These are phyloP conservation scores for Samia ricini DNA, from an alignment of 1,140 invertebrate genomes.

Conservation along the genomic window DNA sequence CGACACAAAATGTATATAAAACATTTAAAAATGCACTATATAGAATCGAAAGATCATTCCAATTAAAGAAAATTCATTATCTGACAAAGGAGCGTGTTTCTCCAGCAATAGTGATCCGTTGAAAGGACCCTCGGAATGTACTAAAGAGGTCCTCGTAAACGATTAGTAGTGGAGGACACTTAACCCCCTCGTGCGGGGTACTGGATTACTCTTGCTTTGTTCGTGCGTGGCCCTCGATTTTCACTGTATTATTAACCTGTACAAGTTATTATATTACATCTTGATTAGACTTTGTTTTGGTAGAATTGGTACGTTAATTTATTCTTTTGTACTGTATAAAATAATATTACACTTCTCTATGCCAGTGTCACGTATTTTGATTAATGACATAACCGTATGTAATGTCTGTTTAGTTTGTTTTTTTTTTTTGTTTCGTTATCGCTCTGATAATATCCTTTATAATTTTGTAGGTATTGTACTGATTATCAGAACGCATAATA, in stretches of 20 bases:
- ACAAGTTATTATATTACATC: slow-evolving; percentile 36
- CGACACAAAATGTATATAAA: not conserved
- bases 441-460: too few relatives aligned
- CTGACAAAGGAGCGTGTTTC: slow-evolving; percentile 52
- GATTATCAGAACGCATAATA: too few relatives aligned
- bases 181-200: slow-evolving; percentile 48
- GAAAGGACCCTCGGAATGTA: slow-evolving; percentile 59
- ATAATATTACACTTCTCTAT: not conserved
- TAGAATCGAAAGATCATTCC: slow-evolving; percentile 43
- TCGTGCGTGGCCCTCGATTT: slow-evolving; percentile 34
- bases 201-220: slow-evolving; percentile 44
- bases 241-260: slow-evolving; percentile 43
- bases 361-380: not conserved
- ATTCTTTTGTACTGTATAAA: not conserved
- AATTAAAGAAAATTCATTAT: slow-evolving; percentile 66
- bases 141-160: slow-evolving; percentile 49
- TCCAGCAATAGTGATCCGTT: slow-evolving; percentile 53
- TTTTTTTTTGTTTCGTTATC: too few relatives aligned
- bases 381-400: not conserved
- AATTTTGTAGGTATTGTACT: too few relatives aligned
- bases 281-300: slow-evolving; percentile 5
- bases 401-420: too few relatives aligned
- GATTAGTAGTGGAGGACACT: slow-evolving; percentile 55
- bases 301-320: not conserved
- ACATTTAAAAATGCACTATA: not conserved